Evolutionary conservation across 2,113 vertebrate species (phyloP).

Genomic region (Bubo scandiacus): DNA sequence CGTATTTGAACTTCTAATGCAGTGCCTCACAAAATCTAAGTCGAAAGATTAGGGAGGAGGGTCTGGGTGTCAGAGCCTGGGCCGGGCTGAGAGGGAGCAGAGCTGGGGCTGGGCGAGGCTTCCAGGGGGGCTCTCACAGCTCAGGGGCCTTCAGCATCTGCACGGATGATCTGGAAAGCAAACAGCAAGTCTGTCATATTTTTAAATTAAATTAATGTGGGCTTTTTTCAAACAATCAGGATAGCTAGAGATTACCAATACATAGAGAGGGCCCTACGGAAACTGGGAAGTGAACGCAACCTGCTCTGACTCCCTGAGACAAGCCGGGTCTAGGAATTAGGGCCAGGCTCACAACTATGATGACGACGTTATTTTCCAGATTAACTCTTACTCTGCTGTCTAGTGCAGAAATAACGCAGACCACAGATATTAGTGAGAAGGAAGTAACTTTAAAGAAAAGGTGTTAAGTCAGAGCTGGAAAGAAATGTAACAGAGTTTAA

Average conservation of each 20-base stretch:
- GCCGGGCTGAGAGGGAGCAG: not conserved
- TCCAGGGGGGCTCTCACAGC: not conserved
- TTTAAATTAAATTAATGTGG: not conserved
- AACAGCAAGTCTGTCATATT: not conserved
- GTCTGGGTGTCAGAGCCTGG: not conserved
- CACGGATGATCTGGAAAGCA: not conserved
- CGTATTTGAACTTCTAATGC: rapidly evolving
- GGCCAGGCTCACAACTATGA: not conserved
- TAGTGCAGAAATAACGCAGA: not conserved
- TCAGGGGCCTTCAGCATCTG: not conserved
- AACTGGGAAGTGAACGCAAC: rapidly evolving
- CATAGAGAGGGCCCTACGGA: not conserved
- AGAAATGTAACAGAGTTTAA: not conserved
- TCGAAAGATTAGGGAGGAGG: not conserved
- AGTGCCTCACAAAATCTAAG: not conserved
- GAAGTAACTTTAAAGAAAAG: not conserved
- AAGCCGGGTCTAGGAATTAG: not conserved
- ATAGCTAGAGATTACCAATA: rapidly evolving
- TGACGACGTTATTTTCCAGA: not conserved
- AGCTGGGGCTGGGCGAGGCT: not conserved
- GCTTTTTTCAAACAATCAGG: rapidly evolving
- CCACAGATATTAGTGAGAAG: not conserved
- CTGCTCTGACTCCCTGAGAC: not conserved
- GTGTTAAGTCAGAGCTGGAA: not conserved
- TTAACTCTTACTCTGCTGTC: not conserved